Evolutionary conservation across 2,888 invertebrate species (phyloP).

Genomic region (Blera fallax): DNA sequence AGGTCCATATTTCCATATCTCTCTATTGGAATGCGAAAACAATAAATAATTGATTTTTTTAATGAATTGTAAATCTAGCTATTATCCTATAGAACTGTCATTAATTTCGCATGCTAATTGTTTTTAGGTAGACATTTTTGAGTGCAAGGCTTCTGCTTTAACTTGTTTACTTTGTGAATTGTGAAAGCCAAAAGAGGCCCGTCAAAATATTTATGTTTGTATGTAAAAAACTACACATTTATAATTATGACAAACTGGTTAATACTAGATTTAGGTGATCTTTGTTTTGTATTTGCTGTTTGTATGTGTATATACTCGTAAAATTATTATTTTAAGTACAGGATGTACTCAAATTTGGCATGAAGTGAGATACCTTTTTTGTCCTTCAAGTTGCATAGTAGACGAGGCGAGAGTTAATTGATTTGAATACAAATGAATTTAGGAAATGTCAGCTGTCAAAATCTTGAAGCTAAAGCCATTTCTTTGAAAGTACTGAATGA

Average conservation of each 20-base stretch:
- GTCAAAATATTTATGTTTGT: not conserved
- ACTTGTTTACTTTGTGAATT: not conserved
- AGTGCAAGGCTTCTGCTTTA: slow-evolving; percentile 4
- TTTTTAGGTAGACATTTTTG: not conserved
- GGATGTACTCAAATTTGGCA: not conserved
- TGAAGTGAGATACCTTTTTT: too few species aligned
- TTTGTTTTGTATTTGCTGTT: not conserved
- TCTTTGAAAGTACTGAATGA: too few species aligned
- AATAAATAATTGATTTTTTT: not conserved
- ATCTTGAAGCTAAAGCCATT: too few species aligned
- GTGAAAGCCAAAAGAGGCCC: slow-evolving; percentile 26
- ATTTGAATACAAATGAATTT: too few species aligned
- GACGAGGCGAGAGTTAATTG: too few species aligned
- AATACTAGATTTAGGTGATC: not conserved
- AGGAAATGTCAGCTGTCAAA: too few species aligned
- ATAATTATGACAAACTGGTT: slow-evolving; percentile 5
- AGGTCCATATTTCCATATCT: not conserved
- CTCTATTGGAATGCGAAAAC: not conserved
- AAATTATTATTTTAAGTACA: not conserved
- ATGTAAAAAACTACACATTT: not conserved
- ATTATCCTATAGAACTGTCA: not conserved
- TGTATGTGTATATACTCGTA: not conserved
- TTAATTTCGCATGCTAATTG: slow-evolving; percentile 13
- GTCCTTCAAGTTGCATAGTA: too few species aligned
- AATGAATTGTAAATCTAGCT: slow-evolving; percentile 14